phyloP scores from a whole-genome alignment of 2,797 vertebrate species.

The Rhincodon typus region DNA sequence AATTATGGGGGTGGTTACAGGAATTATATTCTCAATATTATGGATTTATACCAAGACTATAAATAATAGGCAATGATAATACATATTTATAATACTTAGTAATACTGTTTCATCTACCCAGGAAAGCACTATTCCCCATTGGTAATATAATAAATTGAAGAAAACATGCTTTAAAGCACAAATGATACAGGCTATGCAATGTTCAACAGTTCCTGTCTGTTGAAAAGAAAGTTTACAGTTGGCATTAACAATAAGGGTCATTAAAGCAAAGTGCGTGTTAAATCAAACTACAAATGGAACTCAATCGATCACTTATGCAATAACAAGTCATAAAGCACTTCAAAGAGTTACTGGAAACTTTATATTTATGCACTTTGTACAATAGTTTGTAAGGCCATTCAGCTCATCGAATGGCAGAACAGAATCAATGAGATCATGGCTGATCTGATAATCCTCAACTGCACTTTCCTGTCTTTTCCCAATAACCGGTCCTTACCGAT shows the following conservation, averaged over 20 bases:
- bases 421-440: too few relatives aligned
- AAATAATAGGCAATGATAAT: constrained; percentile 40
- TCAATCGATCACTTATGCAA: constrained; percentile 58
- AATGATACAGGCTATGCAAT: constrained; percentile 45
- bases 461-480: too few relatives aligned
- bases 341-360: constrained; percentile 54
- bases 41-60: not conserved
- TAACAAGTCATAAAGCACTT: constrained; percentile 59
- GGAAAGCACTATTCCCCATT: constrained; percentile 49
- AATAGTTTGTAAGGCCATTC: not conserved
- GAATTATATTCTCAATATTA: not conserved
- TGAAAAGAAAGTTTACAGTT: constrained; percentile 47
- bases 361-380: constrained; percentile 37
- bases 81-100: constrained; percentile 52
- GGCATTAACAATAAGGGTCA: constrained; percentile 48
- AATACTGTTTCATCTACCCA: constrained; percentile 55
- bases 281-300: constrained; percentile 55
- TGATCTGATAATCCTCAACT: too few relatives aligned
- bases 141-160: constrained; percentile 58
- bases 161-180: constrained; percentile 50
- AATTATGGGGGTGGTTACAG: not conserved
- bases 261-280: constrained; percentile 57
- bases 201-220: constrained; percentile 55
- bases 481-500: too few relatives aligned
- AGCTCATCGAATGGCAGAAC: too few relatives aligned